Evolutionary conservation across 2,888 invertebrate genomes (phyloP), one percentile per base, ranked within the genome.

Genomic region (Brachypalpus laphriformis): DNA sequence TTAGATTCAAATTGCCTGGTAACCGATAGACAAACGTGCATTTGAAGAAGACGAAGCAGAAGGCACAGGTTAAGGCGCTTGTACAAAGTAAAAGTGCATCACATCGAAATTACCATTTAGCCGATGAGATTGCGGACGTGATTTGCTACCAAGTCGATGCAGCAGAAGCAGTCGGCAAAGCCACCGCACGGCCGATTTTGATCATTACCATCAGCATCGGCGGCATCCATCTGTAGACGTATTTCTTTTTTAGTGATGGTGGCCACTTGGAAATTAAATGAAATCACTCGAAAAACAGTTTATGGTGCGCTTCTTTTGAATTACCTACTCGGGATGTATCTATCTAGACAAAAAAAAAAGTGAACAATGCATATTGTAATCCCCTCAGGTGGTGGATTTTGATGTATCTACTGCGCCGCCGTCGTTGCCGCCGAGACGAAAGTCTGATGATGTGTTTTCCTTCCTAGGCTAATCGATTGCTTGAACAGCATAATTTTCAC

Each of bases 41-140:
- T 70, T n/a, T 76, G 51, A 49, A 40, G 34, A 70, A 63, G 54
- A n/a, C 34, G 34, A 25, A 25, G 25, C 2, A 25, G 25, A 25
- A 25, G 25, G 25, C 61, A 49, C 18, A 31, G 45, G 34, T 31
- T 31, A 40, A 77, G 65, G 31, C 45, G 51, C 8, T 45, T 65
- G 25, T 18, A 22, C 75, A 71, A 81, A 81, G 85, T 81, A 85
- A 85, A 85, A 85, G 85, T 85, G 81, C 81, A 81, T 74, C 75
- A 51, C 70, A 75, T 85, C 70, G 74, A 75, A 70, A 81, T 85
- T 75, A 81, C 85, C 81, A 85, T 85, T 85, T 81, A 85, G 75
- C 28, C 75, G 75, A 76, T 76, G 81, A 85, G 81, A 85, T 85
- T 81, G 81, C 85, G 81, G 81, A 85, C 85, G 85, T 85, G 85